Evolutionary conservation across 2,888 invertebrate genomes (phyloP).

Genomic region (Sympetrum striolatum): DNA sequence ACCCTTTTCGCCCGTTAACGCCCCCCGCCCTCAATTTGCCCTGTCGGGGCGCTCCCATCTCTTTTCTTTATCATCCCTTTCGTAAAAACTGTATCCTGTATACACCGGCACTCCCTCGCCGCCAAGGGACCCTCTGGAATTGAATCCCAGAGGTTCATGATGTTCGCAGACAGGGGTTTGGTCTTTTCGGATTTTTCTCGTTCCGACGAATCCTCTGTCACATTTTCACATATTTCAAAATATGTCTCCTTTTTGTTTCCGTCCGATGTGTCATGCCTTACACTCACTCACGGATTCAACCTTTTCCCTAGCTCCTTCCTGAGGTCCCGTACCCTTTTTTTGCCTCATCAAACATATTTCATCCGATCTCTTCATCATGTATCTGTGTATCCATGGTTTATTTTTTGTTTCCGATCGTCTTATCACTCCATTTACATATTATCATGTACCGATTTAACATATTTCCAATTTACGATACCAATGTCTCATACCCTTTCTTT

Average conservation of each 20-base stretch:
- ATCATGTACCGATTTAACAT: too few species aligned
- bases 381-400: too few species aligned
- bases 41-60: background rate
- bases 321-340: too few species aligned
- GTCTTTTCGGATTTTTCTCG: background rate
- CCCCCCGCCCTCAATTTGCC: background rate
- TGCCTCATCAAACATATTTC: too few species aligned
- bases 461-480: too few species aligned
- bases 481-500: too few species aligned
- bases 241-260: background rate
- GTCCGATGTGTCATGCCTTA: background rate
- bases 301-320: background rate
- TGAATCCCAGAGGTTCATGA: background rate
- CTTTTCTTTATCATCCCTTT: background rate
- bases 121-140: background rate
- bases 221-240: background rate
- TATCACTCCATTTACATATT: too few species aligned
- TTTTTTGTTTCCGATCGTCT: too few species aligned
- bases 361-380: too few species aligned
- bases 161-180: background rate
- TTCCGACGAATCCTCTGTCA: background rate
- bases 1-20: background rate
- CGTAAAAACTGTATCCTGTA: background rate
- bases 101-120: background rate
- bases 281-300: background rate